Evolutionary conservation across 1,140 invertebrate species (phyloP), one percentile per base, ranked within the genome.

Genomic region (Papilio dardanus): DNA sequence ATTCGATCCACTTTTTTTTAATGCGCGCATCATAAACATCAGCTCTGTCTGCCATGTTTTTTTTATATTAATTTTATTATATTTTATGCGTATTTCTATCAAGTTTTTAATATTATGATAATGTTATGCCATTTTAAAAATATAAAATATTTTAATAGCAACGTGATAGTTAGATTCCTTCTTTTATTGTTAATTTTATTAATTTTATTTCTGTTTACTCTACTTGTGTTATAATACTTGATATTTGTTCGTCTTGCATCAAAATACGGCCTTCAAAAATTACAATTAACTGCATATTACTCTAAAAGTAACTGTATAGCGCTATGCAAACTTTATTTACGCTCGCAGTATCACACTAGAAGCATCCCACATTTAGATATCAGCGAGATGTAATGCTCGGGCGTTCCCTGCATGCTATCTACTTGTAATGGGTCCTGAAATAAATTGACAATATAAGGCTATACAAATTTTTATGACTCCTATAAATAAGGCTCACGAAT

Each of bases 1-100:
- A 66, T 66, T 66, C 65, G 65, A 40, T 69, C 67, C 28, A 16
- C n/a, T 69, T 69, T 69, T 68, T 69, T 69, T 69, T 28, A 67
- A 37, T 28, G 35, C 8, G 19, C 19, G 14, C 31, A 33, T 66
- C 65, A 66, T n/a, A 69, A 69, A 37, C 14, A 28, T 7, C 6
- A 21, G 31, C 35, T 21, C 28, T 69, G 33, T 69, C 35, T 24
- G 35, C 8, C 21, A 67, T 19, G 30, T 67, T 12, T 33, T n/a
- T n/a, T 24, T 35, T 35, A 67, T 67, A 12, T 35, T 35, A 19
- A 66, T n/a, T 19, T 66, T 66, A 33, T 33, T 33, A 33, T 33
- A 2, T 33, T 33, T 33, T 33, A 3, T 33, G 31, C n/a, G n/a
- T n/a, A n/a, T n/a, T 33, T 33, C 7, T 33, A 7, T 33, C 7